These are phyloP conservation scores for Eurypyga helias DNA, from an alignment of 2,113 vertebrate genomes.

Conservation along the genomic window DNA sequence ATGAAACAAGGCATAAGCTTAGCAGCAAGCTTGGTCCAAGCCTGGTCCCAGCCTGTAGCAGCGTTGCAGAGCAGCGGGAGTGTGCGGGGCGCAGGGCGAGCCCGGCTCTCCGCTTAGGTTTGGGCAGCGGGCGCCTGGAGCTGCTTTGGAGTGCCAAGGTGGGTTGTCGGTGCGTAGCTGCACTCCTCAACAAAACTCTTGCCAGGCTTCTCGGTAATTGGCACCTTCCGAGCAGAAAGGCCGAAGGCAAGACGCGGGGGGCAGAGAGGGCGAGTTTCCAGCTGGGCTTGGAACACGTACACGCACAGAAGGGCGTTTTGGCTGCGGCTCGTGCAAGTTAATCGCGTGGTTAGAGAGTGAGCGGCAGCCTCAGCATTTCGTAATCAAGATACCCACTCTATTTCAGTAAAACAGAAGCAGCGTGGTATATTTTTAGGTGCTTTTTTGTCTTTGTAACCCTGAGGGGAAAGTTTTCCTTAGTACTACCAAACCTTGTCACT, in stretches of 20 bases:
- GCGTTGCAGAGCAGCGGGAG: not conserved
- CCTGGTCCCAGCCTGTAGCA: fast-evolving
- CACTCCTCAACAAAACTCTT: not conserved
- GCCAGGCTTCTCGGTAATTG: not conserved
- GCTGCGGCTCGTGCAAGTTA: not conserved
- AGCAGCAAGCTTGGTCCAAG: not conserved
- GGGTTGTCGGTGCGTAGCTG: not conserved
- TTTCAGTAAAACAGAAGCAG: not conserved
- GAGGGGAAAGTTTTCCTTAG: not conserved
- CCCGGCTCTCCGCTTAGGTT: fast-evolving
- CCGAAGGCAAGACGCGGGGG: not conserved
- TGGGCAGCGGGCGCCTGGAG: not conserved
- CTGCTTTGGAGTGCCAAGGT: not conserved
- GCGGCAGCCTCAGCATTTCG: not conserved
- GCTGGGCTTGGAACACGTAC: fast-evolving
- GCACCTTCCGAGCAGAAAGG: slow-evolving; percentile 19
- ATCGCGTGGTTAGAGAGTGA: not conserved
- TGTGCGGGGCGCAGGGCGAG: fast-evolving
- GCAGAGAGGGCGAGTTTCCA: not conserved
- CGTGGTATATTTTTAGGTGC: not conserved
- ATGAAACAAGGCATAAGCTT: not conserved
- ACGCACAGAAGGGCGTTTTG: not conserved
- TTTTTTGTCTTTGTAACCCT: not conserved
- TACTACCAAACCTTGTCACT: not conserved
- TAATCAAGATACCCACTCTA: not conserved